Percentiles rank a stretch among this genome's conserved stretches.
Conservation (phyloP, 35 echinoderm and acorn worm species). For the Nesometra sesokonis region DNA sequence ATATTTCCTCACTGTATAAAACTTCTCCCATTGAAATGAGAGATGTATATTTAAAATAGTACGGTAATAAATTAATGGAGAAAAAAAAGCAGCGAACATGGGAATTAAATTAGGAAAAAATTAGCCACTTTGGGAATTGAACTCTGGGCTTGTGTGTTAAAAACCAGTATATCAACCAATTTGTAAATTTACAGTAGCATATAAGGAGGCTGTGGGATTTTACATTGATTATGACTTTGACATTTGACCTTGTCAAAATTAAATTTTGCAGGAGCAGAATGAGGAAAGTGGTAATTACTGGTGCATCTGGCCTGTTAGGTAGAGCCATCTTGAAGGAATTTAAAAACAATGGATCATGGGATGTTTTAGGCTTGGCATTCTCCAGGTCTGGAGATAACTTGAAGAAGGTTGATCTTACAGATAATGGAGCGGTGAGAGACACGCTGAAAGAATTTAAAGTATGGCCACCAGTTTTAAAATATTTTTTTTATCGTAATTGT, state of each 20-base stretch:
- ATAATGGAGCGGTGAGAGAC: slow-evolving; percentile 30
- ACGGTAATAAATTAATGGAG: no score
- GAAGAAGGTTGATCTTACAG: slow-evolving; percentile 72
- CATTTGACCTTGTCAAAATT: not conserved
- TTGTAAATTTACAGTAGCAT: not conserved
- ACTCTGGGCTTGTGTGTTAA: no score
- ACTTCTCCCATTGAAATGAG: no score
- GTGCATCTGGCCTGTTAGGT: slow-evolving; percentile 81
- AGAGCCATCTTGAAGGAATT: slow-evolving; percentile 72
- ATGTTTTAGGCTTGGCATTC: slow-evolving; percentile 72
- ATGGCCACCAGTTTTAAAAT: not conserved
- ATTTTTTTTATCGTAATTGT: no score
- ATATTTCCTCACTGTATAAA: no score
- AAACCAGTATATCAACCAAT: no score
- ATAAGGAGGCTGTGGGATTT: not conserved
- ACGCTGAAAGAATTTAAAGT: slow-evolving; percentile 69
- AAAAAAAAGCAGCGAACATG: no score
- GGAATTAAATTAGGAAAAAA: no score
- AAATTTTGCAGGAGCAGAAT: not conserved
- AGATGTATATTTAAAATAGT: no score
- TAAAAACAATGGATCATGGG: slow-evolving; percentile 46
- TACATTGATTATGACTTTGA: not conserved
- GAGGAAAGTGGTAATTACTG: slow-evolving; percentile 76
- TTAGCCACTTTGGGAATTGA: no score
- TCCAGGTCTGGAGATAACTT: slow-evolving; percentile 42